Percentiles rank a stretch among this genome's conserved stretches.
Conservation (phyloP, 2,888 invertebrate species). For the Andrena fulva region DNA sequence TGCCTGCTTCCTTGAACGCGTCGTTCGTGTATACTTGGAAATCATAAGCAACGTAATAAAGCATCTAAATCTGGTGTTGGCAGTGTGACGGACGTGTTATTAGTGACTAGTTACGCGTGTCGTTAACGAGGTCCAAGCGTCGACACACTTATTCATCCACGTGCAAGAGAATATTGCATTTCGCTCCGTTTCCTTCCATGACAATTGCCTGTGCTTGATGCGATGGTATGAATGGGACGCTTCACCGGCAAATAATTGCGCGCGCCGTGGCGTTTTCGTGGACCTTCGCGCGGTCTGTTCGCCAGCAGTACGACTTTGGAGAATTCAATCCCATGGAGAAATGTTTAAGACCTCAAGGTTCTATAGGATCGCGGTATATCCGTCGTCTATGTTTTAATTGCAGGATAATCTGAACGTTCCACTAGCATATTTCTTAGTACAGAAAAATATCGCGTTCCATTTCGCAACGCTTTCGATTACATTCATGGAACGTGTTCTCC, state of each 20-base stretch:
- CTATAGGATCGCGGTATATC: not conserved
- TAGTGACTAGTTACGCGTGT: not conserved
- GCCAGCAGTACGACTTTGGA: not conserved
- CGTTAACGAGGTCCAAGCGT: not conserved
- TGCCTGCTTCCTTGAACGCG: not conserved
- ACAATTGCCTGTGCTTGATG: too few species aligned
- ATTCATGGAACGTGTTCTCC: not conserved
- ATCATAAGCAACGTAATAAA: not conserved
- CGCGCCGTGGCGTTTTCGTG: not conserved
- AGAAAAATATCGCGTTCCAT: not conserved
- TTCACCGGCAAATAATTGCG: not conserved
- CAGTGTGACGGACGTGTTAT: too few species aligned
- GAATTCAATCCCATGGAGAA: not conserved
- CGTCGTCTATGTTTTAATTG: not conserved
- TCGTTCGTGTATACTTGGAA: not conserved
- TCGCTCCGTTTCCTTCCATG: not conserved
- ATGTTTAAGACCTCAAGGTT: not conserved
- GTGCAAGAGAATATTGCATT: not conserved
- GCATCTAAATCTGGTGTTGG: not conserved
- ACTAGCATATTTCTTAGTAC: not conserved
- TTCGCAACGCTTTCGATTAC: constrained; percentile 11
- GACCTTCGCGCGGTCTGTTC: too few species aligned
- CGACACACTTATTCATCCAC: not conserved
- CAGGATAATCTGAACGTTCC: constrained; percentile 6
- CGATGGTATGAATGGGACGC: too few species aligned